Percentiles rank a stretch among this genome's conserved stretches.
phyloP scores from a whole-genome alignment of 2,113 vertebrate genomes.

The Platanista minor region DNA sequence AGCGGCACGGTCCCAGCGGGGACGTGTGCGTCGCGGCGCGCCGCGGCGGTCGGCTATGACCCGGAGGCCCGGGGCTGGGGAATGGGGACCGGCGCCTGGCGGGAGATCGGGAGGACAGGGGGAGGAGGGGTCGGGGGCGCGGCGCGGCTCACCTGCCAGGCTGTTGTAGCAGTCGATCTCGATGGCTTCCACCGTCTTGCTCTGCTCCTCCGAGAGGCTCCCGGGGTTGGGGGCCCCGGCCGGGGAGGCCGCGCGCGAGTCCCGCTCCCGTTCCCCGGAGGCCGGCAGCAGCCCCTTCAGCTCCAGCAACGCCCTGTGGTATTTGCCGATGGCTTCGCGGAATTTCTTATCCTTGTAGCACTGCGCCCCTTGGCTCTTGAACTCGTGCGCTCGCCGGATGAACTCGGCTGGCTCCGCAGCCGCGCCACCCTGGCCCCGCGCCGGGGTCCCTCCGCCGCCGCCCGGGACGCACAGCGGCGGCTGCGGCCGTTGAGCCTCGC shows the following conservation, averaged over 20 bases:
- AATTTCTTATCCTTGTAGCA: slow-evolving; percentile 99
- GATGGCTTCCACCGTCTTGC: slow-evolving; percentile 91
- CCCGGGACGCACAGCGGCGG: slow-evolving; percentile 47
- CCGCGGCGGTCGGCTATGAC: not conserved
- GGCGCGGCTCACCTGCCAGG: slow-evolving; percentile 88
- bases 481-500: slow-evolving; percentile 64
- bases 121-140: not conserved
- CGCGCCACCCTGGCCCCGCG: slow-evolving; percentile 63
- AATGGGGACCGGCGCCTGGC: not conserved
- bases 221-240: slow-evolving; percentile 72
- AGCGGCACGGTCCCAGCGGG: not conserved
- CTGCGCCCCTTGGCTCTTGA: slow-evolving; percentile 95
- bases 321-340: slow-evolving; percentile 98
- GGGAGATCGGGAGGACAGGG: not conserved
- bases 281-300: slow-evolving; percentile 91
- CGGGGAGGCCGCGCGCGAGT: slow-evolving; percentile 76
- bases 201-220: slow-evolving; percentile 91
- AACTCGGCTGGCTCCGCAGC: slow-evolving; percentile 81
- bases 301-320: slow-evolving; percentile 96
- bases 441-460: slow-evolving; percentile 44
- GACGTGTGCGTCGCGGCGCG: not conserved
- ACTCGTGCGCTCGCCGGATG: slow-evolving; percentile 92
- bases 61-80: not conserved
- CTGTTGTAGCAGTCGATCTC: slow-evolving; percentile 99
- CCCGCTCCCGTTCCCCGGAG: slow-evolving; percentile 83